These are phyloP conservation scores for Pandemis cinnamomeana DNA, from an alignment of 2,888 invertebrate genomes.

Conservation along the genomic window DNA sequence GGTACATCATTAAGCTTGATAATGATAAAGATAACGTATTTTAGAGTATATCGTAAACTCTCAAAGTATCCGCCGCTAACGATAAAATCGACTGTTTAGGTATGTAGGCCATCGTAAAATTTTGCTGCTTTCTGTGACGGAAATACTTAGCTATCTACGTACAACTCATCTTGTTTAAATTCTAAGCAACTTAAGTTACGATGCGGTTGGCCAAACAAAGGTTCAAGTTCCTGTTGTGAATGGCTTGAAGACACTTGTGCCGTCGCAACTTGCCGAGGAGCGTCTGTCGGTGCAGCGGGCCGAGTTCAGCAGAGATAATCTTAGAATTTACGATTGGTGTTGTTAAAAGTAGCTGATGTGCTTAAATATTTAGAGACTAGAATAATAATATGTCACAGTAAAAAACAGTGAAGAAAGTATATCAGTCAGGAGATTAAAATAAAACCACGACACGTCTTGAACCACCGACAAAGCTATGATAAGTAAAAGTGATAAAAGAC, in stretches of 20 bases:
- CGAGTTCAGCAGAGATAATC: slow-evolving; percentile 17
- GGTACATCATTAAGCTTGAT: slow-evolving; percentile 1
- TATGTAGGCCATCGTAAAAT: background rate
- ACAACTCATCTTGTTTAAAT: slow-evolving; percentile 18
- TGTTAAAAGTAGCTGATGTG: background rate
- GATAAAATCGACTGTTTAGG: slow-evolving; percentile 3
- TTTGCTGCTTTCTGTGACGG: slow-evolving; percentile 5
- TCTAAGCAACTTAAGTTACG: slow-evolving; percentile 23
- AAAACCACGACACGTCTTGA: too few species aligned
- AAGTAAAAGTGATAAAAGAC: too few species aligned
- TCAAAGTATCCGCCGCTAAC: background rate
- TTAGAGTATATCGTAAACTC: slow-evolving; percentile 7
- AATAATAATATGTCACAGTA: too few species aligned
- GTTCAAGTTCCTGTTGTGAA: slow-evolving; percentile 22
- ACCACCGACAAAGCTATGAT: too few species aligned
- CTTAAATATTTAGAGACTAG: background rate
- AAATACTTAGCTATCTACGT: slow-evolving; percentile 10
- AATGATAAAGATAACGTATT: background rate
- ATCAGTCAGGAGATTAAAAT: too few species aligned
- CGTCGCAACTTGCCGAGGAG: slow-evolving; percentile 26
- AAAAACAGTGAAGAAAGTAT: too few species aligned
- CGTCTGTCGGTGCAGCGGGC: slow-evolving; percentile 9
- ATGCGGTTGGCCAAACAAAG: slow-evolving; percentile 28
- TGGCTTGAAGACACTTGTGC: slow-evolving; percentile 24
- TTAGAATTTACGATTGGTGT: background rate